phyloP scores from a whole-genome alignment of 2,797 vertebrate genomes.

The Mormyrus hasselquistii region DNA sequence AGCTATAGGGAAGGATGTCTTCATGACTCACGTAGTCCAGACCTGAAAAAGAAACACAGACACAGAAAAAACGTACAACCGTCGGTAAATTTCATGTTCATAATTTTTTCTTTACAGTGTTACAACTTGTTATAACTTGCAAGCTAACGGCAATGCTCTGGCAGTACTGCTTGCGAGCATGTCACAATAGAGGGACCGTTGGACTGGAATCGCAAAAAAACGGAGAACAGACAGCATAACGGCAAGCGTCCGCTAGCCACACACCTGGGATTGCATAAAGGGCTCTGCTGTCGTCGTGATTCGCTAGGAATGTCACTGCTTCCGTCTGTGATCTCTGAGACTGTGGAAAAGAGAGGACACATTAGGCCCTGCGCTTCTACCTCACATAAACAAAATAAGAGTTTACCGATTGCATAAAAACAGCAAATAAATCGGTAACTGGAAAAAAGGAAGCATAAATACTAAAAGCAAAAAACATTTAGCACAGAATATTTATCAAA shows the following conservation, averaged over 20 bases:
- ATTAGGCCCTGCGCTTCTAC: background rate
- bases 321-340: constrained; percentile 97
- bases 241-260: background rate
- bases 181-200: background rate
- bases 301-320: constrained; percentile 94
- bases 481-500: background rate
- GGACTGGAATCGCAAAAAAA: background rate
- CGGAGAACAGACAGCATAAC: background rate
- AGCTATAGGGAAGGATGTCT: constrained; percentile 95
- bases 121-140: background rate
- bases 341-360: constrained; percentile 50
- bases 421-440: background rate
- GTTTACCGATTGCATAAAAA: background rate
- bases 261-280: constrained; percentile 95
- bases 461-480: background rate
- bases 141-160: background rate
- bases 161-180: background rate
- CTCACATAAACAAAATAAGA: background rate
- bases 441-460: background rate
- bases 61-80: background rate
- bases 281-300: constrained; percentile 95
- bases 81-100: background rate
- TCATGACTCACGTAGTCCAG: constrained; percentile 97
- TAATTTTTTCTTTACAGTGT: background rate
- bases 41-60: constrained; percentile 52